Conservation (phyloP, 2,888 invertebrate species). For the Drosophila demipolita region DNA sequence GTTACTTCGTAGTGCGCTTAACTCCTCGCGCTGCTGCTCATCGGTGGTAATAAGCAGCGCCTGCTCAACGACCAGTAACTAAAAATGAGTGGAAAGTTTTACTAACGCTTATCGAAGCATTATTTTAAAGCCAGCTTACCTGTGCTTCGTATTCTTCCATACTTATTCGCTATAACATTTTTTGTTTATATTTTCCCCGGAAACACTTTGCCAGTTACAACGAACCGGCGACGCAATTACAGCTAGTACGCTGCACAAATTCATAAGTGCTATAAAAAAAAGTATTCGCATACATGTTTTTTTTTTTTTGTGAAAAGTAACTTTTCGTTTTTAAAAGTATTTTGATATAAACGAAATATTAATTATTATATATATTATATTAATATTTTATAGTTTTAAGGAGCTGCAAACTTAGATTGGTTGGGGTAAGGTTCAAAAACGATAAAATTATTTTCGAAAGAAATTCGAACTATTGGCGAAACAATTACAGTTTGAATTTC, state of each 20-base stretch:
- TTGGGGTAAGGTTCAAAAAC: no score
- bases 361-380: no score
- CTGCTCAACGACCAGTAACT: constrained; percentile 88
- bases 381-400: no score
- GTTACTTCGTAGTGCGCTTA: constrained; percentile 88
- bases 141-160: constrained; percentile 79
- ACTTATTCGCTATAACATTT: constrained; percentile 22
- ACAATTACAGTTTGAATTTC: no score
- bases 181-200: constrained; percentile 26
- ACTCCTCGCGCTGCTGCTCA: constrained; percentile 86
- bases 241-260: constrained; percentile 25
- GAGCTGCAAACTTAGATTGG: no score
- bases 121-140: constrained; percentile 40
- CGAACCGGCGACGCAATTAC: constrained; percentile 1
- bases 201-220: constrained; percentile 9
- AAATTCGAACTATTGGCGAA: no score
- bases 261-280: not conserved
- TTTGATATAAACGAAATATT: no score
- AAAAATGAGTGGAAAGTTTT: constrained; percentile 10
- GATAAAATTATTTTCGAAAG: no score
- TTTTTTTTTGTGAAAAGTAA: not conserved
- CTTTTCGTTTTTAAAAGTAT: no score
- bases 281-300: not conserved
- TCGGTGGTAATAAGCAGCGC: constrained; percentile 86
- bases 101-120: not conserved